A percentile compares a stretch with the other conserved stretches of the same genome.
Conservation (phyloP, 64 coral and sea anemone genomes). For the Montipora cactus region DNA sequence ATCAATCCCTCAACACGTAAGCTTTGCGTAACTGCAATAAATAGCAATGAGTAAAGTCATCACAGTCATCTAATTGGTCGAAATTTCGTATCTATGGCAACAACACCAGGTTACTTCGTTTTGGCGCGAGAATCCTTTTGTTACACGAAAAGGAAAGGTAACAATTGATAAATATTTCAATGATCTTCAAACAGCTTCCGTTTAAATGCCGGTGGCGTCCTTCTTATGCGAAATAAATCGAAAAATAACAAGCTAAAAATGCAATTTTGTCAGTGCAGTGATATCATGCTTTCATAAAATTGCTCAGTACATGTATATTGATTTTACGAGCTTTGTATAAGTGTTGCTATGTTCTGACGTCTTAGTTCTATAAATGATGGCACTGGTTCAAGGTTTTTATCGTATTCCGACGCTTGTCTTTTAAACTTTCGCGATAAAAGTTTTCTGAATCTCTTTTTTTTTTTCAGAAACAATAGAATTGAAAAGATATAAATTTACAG, state of each 20-base stretch:
- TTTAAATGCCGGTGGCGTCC: background rate
- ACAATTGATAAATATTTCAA: slow-evolving; percentile 18
- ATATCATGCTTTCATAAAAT: background rate
- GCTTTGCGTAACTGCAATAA: slow-evolving; percentile 37
- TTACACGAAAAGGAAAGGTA: background rate
- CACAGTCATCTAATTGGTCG: slow-evolving; percentile 48
- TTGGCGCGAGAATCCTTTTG: slow-evolving; percentile 66
- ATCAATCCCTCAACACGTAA: background rate
- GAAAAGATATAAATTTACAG: slow-evolving; percentile 27
- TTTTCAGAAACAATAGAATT: background rate
- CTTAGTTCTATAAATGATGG: background rate
- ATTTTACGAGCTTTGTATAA: background rate
- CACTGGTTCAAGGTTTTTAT: background rate
- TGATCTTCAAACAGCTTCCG: slow-evolving; percentile 5
- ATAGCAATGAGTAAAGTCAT: slow-evolving; percentile 44
- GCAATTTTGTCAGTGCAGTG: background rate
- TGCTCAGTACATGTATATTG: background rate
- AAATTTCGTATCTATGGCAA: slow-evolving; percentile 16
- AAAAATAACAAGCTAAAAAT: background rate
- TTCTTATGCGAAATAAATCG: background rate
- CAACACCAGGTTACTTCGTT: background rate
- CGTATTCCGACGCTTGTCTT: background rate
- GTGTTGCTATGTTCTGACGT: background rate
- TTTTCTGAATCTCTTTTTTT: background rate
- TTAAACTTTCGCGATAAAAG: background rate